phyloP scores from a whole-genome alignment of 2,113 vertebrate species.

The Tichodroma muraria region DNA sequence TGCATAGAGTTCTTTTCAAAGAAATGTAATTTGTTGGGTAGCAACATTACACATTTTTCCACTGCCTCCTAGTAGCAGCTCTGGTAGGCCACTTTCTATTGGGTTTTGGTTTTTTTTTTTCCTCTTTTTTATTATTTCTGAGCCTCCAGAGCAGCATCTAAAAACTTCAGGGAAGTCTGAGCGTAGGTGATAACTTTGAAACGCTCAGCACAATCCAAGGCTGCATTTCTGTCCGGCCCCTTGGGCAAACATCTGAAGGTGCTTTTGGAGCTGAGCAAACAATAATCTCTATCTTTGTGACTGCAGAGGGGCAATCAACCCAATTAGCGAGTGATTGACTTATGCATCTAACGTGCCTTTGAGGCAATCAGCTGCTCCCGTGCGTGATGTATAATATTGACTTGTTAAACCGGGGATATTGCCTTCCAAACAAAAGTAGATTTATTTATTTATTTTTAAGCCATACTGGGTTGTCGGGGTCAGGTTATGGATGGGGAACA shows the following conservation, averaged over 20 bases:
- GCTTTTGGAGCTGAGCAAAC: background rate
- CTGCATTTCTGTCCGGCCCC: background rate
- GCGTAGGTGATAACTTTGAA: background rate
- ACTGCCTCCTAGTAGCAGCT: background rate
- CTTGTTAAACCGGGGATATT: background rate
- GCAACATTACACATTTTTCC: background rate
- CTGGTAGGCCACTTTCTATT: background rate
- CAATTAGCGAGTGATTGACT: background rate
- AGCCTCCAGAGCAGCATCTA: background rate
- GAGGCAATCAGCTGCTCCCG: constrained; percentile 17
- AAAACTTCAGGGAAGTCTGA: background rate
- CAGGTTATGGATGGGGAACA: background rate
- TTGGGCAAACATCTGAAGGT: background rate
- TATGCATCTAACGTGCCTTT: background rate
- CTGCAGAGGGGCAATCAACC: background rate
- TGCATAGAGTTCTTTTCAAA: background rate
- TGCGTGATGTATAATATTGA: constrained; percentile 2
- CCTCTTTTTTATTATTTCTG: background rate
- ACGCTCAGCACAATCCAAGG: background rate
- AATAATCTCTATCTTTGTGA: background rate
- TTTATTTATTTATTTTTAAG: background rate
- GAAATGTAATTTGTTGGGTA: background rate
- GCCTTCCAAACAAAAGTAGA: background rate
- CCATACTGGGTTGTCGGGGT: rapidly evolving
- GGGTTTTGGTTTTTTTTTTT: background rate